A percentile compares a stretch with the other conserved stretches of the same genome.
Conservation (phyloP, 2,113 vertebrate species). For the Phycodurus eques region DNA sequence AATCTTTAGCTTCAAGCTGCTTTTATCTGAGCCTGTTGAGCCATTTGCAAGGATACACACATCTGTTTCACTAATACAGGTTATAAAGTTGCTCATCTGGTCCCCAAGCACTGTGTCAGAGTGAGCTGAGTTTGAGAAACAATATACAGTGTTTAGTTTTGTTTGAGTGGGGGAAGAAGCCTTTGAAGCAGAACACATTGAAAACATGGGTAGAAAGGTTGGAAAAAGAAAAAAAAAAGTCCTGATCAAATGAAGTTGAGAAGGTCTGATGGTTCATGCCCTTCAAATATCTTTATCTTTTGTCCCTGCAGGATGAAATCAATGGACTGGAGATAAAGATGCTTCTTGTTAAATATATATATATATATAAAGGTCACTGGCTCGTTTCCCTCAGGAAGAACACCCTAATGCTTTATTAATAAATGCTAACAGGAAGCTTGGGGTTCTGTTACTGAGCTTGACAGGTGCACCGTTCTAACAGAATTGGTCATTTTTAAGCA, state of each 20-base stretch:
- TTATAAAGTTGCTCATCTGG: background rate
- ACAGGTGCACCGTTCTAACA: background rate
- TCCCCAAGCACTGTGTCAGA: background rate
- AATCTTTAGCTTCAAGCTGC: conserved; percentile 1
- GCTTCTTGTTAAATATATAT: background rate
- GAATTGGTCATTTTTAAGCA: background rate
- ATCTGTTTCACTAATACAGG: background rate
- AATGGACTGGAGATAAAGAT: background rate
- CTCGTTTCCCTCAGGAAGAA: conserved; percentile 21
- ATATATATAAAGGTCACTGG: conserved; percentile 21
- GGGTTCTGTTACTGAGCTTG: conserved; percentile 1
- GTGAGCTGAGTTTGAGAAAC: background rate
- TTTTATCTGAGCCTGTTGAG: conserved; percentile 8
- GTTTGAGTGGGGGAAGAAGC: background rate
- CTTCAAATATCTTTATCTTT: conserved; percentile 17
- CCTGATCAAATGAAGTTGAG: conserved; percentile 11
- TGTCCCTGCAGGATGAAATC: conserved; percentile 9
- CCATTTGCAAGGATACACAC: background rate
- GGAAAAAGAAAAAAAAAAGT: conserved; percentile 5
- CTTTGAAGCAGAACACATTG: background rate
- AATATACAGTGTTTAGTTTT: background rate
- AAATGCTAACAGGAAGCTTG: conserved; percentile 15
- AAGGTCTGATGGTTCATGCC: conserved; percentile 4
- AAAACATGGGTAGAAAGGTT: background rate
- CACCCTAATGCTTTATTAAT: conserved; percentile 28